Percentiles rank a stretch among this genome's conserved stretches.
Evolutionary conservation across 37 sponge, comb jelly and placozoan species (phyloP).

Genomic region (Aphrocallistes beatrix): DNA sequence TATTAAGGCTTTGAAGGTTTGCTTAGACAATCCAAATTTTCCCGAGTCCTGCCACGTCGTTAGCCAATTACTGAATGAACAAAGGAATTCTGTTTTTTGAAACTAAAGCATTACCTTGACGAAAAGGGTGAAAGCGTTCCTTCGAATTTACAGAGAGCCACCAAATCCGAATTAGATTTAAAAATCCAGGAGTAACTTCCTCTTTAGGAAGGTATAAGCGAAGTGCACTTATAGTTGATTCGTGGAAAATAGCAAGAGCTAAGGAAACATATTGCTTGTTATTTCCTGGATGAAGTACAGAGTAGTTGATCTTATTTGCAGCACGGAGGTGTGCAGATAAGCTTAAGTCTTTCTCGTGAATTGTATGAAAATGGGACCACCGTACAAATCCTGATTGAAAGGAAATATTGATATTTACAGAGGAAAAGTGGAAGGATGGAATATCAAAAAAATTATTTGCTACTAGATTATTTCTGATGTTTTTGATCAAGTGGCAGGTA

Average conservation of each 20-base stretch:
- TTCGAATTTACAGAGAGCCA: background rate
- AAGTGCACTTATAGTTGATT: background rate
- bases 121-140: background rate
- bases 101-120: background rate
- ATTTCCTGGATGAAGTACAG: background rate
- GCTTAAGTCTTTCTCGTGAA: background rate
- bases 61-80: background rate
- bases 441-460: background rate
- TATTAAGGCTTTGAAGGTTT: background rate
- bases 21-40: background rate
- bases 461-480: background rate
- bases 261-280: background rate
- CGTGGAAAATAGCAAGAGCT: background rate
- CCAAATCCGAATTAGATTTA: background rate
- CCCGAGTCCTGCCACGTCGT: background rate
- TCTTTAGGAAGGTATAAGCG: slow-evolving; percentile 4
- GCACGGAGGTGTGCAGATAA: slow-evolving; percentile 17
- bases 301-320: background rate
- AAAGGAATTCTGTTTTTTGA: background rate
- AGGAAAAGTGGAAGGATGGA: background rate
- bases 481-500: background rate
- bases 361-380: background rate
- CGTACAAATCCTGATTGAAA: background rate
- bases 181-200: background rate
- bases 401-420: background rate